phyloP scores from a whole-genome alignment of 2,888 invertebrate genomes.

The Phytoseiulus persimilis region DNA sequence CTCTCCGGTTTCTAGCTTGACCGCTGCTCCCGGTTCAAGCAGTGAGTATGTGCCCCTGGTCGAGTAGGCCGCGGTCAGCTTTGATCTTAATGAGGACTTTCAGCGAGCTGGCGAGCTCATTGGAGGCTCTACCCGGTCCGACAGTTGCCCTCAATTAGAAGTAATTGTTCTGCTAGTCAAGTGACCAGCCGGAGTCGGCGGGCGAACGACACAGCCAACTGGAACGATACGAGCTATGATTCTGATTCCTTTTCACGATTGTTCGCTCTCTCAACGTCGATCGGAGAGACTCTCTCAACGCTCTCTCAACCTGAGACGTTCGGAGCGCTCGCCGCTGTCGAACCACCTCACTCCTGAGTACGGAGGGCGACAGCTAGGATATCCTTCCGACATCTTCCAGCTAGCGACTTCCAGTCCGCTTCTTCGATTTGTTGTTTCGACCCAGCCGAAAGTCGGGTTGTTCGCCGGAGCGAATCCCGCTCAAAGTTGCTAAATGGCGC shows the following conservation, averaged over 20 bases:
- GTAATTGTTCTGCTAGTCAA: not conserved
- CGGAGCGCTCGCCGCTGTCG: too few species aligned
- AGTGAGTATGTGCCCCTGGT: not conserved
- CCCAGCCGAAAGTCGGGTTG: not conserved
- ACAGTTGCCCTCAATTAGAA: not conserved
- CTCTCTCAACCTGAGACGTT: too few species aligned
- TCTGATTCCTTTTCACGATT: too few species aligned
- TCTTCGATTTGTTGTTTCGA: not conserved
- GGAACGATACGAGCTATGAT: too few species aligned
- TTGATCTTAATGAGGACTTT: not conserved
- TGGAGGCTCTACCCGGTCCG: not conserved
- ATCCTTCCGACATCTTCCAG: too few species aligned
- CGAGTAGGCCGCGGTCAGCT: not conserved
- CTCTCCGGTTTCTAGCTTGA: not conserved
- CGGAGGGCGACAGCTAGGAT: too few species aligned
- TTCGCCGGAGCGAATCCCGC: not conserved
- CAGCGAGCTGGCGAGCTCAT: not conserved
- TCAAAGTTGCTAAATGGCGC: not conserved
- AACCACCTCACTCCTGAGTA: too few species aligned
- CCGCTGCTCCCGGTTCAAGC: not conserved
- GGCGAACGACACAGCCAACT: not conserved
- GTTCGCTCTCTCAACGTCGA: too few species aligned
- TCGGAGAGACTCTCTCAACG: too few species aligned
- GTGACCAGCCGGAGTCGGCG: not conserved
- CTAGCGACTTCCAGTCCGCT: not conserved